Evolutionary conservation across 2,797 vertebrate genomes (phyloP).

Genomic region (Acipenser ruthenus): DNA sequence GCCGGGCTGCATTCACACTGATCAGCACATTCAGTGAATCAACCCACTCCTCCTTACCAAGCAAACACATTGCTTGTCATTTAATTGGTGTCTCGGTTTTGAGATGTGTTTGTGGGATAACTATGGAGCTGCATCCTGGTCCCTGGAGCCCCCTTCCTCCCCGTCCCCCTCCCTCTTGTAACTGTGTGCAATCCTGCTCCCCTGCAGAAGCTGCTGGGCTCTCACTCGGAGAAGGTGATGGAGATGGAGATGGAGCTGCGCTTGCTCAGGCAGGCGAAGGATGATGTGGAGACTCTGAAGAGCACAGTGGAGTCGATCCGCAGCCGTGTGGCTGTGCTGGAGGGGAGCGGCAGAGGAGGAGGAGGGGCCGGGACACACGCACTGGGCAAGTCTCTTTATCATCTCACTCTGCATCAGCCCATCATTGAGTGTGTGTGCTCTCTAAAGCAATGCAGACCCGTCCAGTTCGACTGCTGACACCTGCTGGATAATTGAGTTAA

Average conservation of each 20-base stretch:
- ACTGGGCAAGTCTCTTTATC: conserved; percentile 40
- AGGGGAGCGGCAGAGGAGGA: conserved; percentile 55
- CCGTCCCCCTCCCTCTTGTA: background rate
- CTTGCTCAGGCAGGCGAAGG: conserved; percentile 73
- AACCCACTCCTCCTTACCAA: no score
- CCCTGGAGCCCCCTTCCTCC: background rate
- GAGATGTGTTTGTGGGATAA: no score
- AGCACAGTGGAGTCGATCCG: conserved; percentile 77
- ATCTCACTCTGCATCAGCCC: no score
- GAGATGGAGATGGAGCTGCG: conserved; percentile 87
- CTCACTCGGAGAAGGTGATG: conserved; percentile 87
- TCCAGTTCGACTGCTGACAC: no score
- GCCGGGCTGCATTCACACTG: no score
- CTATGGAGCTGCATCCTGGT: background rate
- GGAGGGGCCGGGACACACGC: conserved; percentile 48
- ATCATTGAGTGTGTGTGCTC: no score
- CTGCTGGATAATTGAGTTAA: no score
- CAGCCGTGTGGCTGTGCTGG: conserved; percentile 72
- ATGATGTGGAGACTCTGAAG: conserved; percentile 83
- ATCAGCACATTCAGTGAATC: no score
- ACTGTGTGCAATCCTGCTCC: no score
- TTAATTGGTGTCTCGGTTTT: no score
- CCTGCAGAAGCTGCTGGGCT: conserved; percentile 79
- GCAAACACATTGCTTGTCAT: no score
- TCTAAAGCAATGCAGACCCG: no score